Evolutionary conservation across 2,888 invertebrate genomes (phyloP).

Genomic region (Athalia cordata): DNA sequence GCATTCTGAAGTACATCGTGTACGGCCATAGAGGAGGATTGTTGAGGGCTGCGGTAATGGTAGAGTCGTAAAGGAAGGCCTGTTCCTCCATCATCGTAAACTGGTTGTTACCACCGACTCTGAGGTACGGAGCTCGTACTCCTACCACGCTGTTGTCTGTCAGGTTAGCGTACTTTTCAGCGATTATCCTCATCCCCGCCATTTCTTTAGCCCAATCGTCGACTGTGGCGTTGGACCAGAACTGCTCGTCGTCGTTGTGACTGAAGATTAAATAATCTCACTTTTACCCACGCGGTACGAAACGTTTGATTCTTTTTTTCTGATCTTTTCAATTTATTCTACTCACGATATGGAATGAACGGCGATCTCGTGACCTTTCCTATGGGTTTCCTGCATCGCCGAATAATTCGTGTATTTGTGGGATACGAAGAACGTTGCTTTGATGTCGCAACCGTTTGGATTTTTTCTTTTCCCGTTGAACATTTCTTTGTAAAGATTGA

Average conservation of each 20-base stretch:
- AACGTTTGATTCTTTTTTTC: neutral
- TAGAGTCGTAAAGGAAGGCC: constrained; percentile 95
- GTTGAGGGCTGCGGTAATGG: constrained; percentile 92
- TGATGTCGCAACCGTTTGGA: constrained; percentile 95
- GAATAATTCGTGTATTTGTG: constrained; percentile 96
- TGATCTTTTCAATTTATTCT: constrained; percentile 22
- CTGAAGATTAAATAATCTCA: constrained; percentile 71
- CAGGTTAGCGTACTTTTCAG: constrained; percentile 91
- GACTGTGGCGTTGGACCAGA: constrained; percentile 94
- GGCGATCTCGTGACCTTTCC: constrained; percentile 95
- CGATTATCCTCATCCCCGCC: constrained; percentile 94
- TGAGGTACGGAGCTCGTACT: constrained; percentile 90
- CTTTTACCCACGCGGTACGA: too few species aligned
- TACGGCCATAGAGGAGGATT: constrained; percentile 98
- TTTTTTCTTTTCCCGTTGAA: constrained; percentile 93
- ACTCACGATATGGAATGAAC: constrained; percentile 95
- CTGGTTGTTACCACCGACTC: constrained; percentile 96
- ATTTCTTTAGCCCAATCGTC: constrained; percentile 97
- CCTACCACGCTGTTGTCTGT: constrained; percentile 94
- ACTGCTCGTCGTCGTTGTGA: constrained; percentile 92
- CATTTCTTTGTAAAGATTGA: constrained; percentile 93
- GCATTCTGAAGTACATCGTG: constrained; percentile 98
- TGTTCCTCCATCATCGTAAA: constrained; percentile 99
- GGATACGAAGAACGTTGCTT: constrained; percentile 93
- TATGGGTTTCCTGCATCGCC: constrained; percentile 92